These are phyloP conservation scores for Myotis pilosus DNA, from an alignment of 2,797 vertebrate species.

Conservation along the genomic window DNA sequence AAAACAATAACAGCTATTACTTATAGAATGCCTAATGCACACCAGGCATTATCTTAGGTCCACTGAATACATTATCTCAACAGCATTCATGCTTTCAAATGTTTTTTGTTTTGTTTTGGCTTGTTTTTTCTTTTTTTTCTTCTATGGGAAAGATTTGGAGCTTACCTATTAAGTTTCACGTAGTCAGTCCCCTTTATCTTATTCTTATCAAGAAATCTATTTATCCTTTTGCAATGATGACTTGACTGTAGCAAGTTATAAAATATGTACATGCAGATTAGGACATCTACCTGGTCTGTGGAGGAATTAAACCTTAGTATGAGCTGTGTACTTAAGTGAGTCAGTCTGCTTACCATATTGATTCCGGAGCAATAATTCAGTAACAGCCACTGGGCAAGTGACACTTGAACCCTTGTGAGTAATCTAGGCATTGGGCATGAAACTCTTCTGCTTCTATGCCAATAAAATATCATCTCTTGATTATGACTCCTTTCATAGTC, in stretches of 20 bases:
- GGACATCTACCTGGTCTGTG: conserved; percentile 25
- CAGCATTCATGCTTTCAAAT: background rate
- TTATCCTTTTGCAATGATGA: conserved; percentile 12
- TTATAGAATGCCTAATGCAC: background rate
- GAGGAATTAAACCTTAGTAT: conserved; percentile 16
- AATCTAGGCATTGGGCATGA: background rate
- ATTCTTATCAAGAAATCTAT: conserved; percentile 5
- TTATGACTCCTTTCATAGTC: conserved; percentile 57
- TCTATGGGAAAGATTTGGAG: background rate
- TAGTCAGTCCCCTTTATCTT: background rate
- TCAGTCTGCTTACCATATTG: conserved; percentile 29
- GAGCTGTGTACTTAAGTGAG: conserved; percentile 38
- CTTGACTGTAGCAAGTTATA: background rate
- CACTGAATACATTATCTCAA: background rate
- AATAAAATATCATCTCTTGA: conserved; percentile 60
- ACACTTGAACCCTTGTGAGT: conserved; percentile 27
- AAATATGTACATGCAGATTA: background rate
- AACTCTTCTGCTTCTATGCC: conserved; percentile 65
- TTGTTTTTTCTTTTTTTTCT: background rate
- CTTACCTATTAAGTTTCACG: background rate
- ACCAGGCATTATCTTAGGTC: background rate
- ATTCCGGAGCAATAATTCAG: conserved; percentile 55
- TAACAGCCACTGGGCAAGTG: background rate
- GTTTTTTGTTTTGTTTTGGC: too few species aligned
- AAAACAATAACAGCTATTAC: background rate